Evolutionary conservation across 1,140 invertebrate genomes (phyloP), one percentile per base, ranked within the genome.

Genomic region (Globodera rostochiensis): DNA sequence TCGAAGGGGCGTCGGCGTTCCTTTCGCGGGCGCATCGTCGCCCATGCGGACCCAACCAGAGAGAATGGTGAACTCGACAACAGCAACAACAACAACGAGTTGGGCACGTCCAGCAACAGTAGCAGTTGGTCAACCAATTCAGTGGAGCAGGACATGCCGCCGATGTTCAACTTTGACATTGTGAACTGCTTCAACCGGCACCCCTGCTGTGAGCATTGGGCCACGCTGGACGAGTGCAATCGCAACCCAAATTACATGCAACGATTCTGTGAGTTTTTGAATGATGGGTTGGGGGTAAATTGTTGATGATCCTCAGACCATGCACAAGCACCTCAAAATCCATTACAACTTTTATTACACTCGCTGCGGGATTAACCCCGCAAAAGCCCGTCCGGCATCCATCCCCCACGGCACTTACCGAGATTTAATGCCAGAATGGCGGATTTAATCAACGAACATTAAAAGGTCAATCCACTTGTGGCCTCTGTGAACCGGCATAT

Each of bases 181-280:
- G 81, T 81, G 19, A 80, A 90, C 64, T 89, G 87, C 74, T 86
- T 84, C 80, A 88, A 88, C 76, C 64, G 82, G 53, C 74, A 88
- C 81, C 87, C 88, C 13, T 88, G 88, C 77, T 88, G 88, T 74
- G 89, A 88, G 19, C 25, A 73, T 8, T 88, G 87, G 87, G 79
- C 87, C 11, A 49, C 66, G 53, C 67, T 50, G 21, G 86, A 85
- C 36, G 84, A 87, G 75, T 88, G 88, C 75, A 69, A 69, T 67
- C 76, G 60, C 47, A 87, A 89, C 66, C 36, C 74, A n/a, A 79
- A 83, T 57, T 88, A 88, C 71, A 88, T 88, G 87, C 64, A 73
- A 36, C 74, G 83, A 64, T 88, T 86, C 80, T 88, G 87, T 84
- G 36, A 47, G 15, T 25, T 50, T 50, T 49, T 80, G 45, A 7